These are phyloP conservation scores for Cantharis lateralis DNA, from an alignment of 2,888 invertebrate species.

Conservation along the genomic window DNA sequence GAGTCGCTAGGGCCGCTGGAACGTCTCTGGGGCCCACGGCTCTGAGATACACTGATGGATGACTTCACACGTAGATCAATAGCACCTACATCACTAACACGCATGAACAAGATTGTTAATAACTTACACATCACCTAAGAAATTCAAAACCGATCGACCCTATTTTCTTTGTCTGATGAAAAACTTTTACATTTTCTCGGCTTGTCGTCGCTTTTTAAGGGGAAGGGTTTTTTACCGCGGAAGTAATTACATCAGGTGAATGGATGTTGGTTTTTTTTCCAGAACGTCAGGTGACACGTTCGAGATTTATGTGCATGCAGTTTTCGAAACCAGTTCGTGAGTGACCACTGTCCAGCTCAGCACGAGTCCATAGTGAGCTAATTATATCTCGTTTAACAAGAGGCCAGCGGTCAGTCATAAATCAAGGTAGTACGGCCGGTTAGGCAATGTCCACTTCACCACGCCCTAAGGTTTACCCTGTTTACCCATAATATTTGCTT, in stretches of 20 bases:
- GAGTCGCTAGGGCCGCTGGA: conserved; percentile 42
- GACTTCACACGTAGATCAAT: conserved; percentile 55
- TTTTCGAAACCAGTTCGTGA: conserved; percentile 37
- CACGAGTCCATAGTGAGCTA: conserved; percentile 45
- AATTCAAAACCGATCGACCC: conserved; percentile 14
- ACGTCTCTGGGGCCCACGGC: conserved; percentile 44
- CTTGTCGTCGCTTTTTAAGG: background rate
- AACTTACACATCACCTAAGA: conserved; percentile 43
- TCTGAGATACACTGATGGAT: conserved; percentile 53
- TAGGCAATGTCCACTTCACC: conserved; percentile 38
- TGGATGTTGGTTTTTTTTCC: background rate
- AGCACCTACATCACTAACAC: conserved; percentile 49
- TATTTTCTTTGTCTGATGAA: background rate
- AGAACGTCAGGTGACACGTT: conserved; percentile 1
- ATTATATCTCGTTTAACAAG: conserved; percentile 41
- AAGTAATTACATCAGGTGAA: background rate
- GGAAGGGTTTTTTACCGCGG: background rate
- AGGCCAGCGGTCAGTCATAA: conserved; percentile 42
- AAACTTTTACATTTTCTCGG: background rate
- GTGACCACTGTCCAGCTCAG: conserved; percentile 44
- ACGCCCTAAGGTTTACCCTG: conserved; percentile 51
- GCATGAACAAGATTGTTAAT: conserved; percentile 53
- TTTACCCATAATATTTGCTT: conserved; percentile 56
- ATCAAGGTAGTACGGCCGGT: conserved; percentile 39
- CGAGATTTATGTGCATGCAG: conserved; percentile 15